Base-by-base conservation (phyloP, 2,888 invertebrate genomes). In the Eurytoma adleriae region DNA sequence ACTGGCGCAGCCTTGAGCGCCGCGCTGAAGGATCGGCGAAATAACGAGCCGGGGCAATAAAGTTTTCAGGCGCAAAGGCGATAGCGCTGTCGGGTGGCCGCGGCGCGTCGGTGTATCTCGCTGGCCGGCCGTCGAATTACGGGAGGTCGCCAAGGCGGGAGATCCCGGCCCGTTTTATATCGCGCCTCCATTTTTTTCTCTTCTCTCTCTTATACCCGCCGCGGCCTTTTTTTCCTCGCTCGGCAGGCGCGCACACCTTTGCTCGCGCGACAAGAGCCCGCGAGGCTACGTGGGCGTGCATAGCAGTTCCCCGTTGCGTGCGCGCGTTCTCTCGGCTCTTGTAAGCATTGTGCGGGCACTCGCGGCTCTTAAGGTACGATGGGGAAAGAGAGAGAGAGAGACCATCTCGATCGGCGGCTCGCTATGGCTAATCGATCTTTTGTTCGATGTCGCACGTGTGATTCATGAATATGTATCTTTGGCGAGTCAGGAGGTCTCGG, bases 401-500 rank as follows among this genome's bases (percentile, higher is more conserved):
- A 71, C 66, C 72, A 73, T 73, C 78, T 73, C 73, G 78, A 78
- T 78, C 78, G 71, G 40, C 70, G 80, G 52, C 56, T 48, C 56
- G 27, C 69, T 73, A 72, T 40, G 71, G 68, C 78, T 80, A 80
- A 80, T 80, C 73, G 80, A 80, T 80, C 78, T 80, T 80, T 78
- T 80, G 80, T 78, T 73, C 73, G 73, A 72, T 78, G 80, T 78
- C 70, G 78, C 73, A 70, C 76, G 66, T 80, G 71, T 76, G 67
- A 76, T 71, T 80, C 76, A 80, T 76, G 76, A 80, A 80, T 80
- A 80, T 76, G 75, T 80, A 80, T 80, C 71, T 80, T 72, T 68
- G 62, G 52, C 67, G 59, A 67, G 76, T 79, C 70, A 59, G 79
- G 70, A 76, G 71, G 76, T 75, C 75, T 18, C 20, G 57, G 54